These are phyloP conservation scores for Pholis gunnellus DNA, from an alignment of 2,113 vertebrate species.

Conservation along the genomic window DNA sequence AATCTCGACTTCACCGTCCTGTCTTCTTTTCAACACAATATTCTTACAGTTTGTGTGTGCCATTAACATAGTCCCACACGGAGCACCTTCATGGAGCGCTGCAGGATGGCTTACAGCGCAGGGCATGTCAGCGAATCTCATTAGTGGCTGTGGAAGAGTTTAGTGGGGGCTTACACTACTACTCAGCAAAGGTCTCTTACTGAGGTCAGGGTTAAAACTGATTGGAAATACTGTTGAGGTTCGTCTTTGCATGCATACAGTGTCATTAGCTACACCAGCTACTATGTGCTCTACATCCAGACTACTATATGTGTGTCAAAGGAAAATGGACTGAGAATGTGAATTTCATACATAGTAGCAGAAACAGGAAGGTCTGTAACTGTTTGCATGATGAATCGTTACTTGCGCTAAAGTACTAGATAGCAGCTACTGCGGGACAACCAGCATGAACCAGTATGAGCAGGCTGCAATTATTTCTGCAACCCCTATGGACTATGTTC, in stretches of 20 bases:
- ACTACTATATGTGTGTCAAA: neutral
- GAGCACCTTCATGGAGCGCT: conserved; percentile 20
- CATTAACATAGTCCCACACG: neutral
- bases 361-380: conserved; percentile 5
- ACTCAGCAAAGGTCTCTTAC: conserved; percentile 42
- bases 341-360: neutral
- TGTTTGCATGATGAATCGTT: conserved; percentile 7
- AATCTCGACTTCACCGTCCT: neutral
- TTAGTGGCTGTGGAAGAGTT: conserved; percentile 76
- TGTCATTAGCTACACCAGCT: neutral
- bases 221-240: conserved; percentile 46
- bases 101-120: conserved; percentile 61
- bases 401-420: neutral
- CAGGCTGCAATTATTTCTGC: neutral
- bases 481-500: neutral
- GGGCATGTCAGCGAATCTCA: conserved; percentile 66
- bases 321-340: neutral
- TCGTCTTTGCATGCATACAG: conserved; percentile 9
- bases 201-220: conserved; percentile 59
- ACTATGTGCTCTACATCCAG: neutral
- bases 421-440: neutral
- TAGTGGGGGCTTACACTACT: conserved; percentile 74
- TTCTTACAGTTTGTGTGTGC: neutral
- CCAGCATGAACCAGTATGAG: neutral
- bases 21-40: neutral